A percentile compares a stretch with the other conserved stretches of the same genome.
Evolutionary conservation across 2,797 vertebrate species (phyloP).

Genomic region (Nyctalus aviator): DNA sequence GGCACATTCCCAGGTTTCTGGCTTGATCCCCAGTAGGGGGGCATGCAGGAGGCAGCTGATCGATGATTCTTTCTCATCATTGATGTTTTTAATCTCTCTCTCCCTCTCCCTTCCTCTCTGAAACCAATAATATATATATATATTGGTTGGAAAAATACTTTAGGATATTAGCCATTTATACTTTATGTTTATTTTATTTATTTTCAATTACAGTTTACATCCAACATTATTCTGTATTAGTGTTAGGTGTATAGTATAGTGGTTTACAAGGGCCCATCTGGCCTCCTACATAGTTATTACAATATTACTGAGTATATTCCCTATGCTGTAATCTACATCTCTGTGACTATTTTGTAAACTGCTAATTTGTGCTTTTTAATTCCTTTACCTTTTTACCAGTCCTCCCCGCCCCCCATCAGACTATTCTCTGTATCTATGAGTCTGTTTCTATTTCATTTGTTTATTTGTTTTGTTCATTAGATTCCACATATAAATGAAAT

Average conservation of each 20-base stretch:
- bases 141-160: not conserved
- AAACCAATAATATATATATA: not conserved
- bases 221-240: not conserved
- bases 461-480: not conserved
- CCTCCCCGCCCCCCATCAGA: not conserved
- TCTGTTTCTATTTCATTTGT: not conserved
- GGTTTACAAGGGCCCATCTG: not conserved
- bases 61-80: too few species aligned
- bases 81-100: too few species aligned
- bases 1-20: too few species aligned
- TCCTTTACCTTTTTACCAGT: not conserved
- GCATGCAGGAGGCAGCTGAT: too few species aligned
- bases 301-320: not conserved
- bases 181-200: not conserved
- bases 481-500: not conserved
- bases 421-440: not conserved
- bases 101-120: too few species aligned
- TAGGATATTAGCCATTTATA: not conserved
- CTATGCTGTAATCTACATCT: not conserved
- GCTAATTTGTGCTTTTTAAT: not conserved
- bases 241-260: not conserved
- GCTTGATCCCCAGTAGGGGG: too few species aligned
- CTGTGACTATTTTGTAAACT: not conserved
- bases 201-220: not conserved
- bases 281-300: not conserved